Base-by-base conservation (phyloP, 2,797 vertebrate species). In the Xenops minutus region DNA sequence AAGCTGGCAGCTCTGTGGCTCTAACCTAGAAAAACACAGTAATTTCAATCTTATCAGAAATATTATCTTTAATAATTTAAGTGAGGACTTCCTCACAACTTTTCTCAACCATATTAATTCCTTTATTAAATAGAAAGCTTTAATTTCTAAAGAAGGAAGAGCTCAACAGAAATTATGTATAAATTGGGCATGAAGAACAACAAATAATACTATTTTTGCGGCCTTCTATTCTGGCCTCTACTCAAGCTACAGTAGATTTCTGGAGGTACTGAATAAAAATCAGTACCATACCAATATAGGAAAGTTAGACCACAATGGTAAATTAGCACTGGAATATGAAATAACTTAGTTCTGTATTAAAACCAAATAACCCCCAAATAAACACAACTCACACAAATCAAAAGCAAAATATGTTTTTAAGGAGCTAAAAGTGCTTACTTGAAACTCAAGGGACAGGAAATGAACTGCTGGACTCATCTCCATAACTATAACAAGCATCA, bases 1-100 rank as follows among this genome's bases (percentile, higher is more conserved):
- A 9, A 96, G 76, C 16, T 98, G 97, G 87, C 73, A 94, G 39
- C 41, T 88, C 59, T 98, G 98, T 88, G 85, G 68, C 80, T 97
- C 98, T 95, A 95, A 56, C 39, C 99, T 98, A 96, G 69, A 92
- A 78, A 92, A 94, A 49, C 63, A 81, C 46, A 67, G n/a, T 34
- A 18, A 93, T 52, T 84, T 89, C 24, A 85, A 30, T 71, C 32
- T 83, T 51, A 71, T 2, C 39, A 66, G 14, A 84, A 67, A 3
- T 27, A 62, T 14, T 79, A 91, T 17, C 11, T 66, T 85, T 5
- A 77, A 44, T 44, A n/a, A 62, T 34, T 67, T 8, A 85, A 58
- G 37, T 44, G 49, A 91, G 12, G 12, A 82, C 48, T 75, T 81
- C 34, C 72, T 62, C 48, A 69, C 41, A 66, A 29, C n/a, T 26